Base-by-base conservation (phyloP, 2,113 vertebrate species). In the Pseudorhombus dupliciocellatus region DNA sequence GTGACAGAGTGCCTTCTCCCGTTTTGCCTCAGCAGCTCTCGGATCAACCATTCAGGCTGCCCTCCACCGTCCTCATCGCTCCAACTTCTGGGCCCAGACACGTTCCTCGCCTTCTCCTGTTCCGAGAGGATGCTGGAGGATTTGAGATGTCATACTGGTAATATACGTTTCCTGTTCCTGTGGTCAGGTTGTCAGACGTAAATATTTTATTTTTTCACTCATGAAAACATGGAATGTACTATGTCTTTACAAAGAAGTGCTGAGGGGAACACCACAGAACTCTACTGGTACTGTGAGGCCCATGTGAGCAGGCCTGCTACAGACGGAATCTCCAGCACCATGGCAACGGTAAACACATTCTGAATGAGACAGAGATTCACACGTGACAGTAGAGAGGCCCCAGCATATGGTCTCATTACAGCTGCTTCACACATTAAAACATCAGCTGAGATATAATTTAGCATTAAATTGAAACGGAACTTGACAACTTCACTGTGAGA, bases 311-410 rank as follows among this genome's bases (percentile, higher is more conserved):
- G 25, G 54, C 54, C 8, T 59, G 54, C 63, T 65, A 71, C 57
- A 26, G n/a, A 46, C 63, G 52, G 66, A 28, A 66, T 31, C 76
- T 54, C 22, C 58, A 70, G 66, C 88, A 37, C 86, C 90, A 79
- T 93, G 88, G 89, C 93, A 92, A 93, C 88, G 81, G 59, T 75
- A 91, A 92, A 93, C 75, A 90, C 66, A 73, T 70, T 59, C 66
- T 37, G 26, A 81, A 73, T 25, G 80, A 74, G 40, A 61, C 68
- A 56, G 62, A 66, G 51, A 71, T 15, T 30, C 55, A 61, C 9
- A 50, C 46, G 51, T 34, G 26, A 26, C 58, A 48, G 31, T n/a
- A 28, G 26, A 28, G 22, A 31, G 4, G 50, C 15, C 40, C 26
- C 24, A 82, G 73, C 16, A 21, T 50, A 51, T 26, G 18, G 20